Conservation (phyloP, 2,797 vertebrate genomes). For the Xiphophorus birchmanni region DNA sequence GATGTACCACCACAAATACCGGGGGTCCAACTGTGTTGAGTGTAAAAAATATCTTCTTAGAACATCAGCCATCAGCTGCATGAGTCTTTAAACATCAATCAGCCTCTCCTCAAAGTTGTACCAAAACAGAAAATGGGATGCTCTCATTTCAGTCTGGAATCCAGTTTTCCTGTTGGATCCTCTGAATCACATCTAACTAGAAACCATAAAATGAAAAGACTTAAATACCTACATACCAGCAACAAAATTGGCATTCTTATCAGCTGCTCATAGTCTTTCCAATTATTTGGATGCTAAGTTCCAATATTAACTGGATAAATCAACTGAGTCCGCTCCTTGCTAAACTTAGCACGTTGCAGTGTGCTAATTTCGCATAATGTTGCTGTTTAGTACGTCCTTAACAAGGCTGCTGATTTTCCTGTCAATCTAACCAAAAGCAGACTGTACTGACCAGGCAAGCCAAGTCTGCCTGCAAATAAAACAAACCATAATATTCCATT, state of each 20-base stretch:
- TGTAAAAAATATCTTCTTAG: not conserved
- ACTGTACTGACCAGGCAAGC: not conserved
- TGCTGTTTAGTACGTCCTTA: not conserved
- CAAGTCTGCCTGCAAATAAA: not conserved
- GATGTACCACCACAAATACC: not conserved
- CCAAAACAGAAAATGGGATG: not conserved
- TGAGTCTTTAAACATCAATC: not conserved
- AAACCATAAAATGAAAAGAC: not conserved
- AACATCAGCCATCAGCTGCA: not conserved
- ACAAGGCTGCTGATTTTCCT: not conserved
- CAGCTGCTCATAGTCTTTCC: not conserved
- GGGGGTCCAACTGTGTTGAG: not conserved
- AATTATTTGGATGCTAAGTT: not conserved
- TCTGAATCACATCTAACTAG: not conserved
- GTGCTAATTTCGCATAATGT: not conserved
- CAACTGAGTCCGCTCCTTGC: not conserved
- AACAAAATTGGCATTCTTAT: not conserved
- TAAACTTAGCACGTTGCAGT: not conserved
- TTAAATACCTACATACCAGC: not conserved
- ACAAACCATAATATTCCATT: not conserved
- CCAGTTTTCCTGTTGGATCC: not conserved
- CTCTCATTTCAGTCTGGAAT: not conserved
- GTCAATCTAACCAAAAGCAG: not conserved
- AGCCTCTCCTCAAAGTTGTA: not conserved
- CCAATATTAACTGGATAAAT: not conserved